These are phyloP conservation scores for Microcebus lehilahytsara DNA, from an alignment of 2,113 vertebrate species.

Conservation along the genomic window DNA sequence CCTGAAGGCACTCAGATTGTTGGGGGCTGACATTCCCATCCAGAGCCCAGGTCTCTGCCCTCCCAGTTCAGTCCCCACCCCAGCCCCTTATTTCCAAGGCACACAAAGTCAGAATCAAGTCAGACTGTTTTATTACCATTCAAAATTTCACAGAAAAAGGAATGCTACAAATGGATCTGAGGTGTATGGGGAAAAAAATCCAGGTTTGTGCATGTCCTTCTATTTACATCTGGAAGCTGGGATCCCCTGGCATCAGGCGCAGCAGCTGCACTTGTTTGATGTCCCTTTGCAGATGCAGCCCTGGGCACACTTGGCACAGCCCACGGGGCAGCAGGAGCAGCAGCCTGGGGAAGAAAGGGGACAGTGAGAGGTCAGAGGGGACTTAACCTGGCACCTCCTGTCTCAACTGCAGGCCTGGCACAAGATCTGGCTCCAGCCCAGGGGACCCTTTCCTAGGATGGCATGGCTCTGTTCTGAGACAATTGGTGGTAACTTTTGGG, in stretches of 20 bases:
- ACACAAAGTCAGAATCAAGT: neutral
- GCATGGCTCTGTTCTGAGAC: neutral
- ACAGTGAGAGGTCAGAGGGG: neutral
- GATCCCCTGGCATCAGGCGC: conserved; percentile 73
- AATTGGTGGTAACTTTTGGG: conserved; percentile 24
- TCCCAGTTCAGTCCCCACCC: neutral
- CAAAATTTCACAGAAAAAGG: neutral
- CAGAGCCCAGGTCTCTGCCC: neutral
- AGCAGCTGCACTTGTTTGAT: conserved; percentile 81
- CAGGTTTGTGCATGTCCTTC: rapidly evolving
- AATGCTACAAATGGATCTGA: neutral
- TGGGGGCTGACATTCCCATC: neutral
- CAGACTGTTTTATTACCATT: neutral
- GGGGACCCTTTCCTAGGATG: neutral
- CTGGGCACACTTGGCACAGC: conserved; percentile 85
- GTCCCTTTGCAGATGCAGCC: conserved; percentile 88
- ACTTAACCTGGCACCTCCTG: neutral
- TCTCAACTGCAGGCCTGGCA: neutral
- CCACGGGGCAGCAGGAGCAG: conserved; percentile 86
- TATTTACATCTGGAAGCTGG: neutral
- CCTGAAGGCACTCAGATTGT: neutral
- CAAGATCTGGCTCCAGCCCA: conserved; percentile 78
- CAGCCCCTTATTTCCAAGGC: neutral
- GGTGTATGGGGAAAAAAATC: neutral
- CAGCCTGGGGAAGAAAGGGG: conserved; percentile 80